Evolutionary conservation across 2,888 invertebrate genomes (phyloP).

Genomic region (Drosophila rellima): DNA sequence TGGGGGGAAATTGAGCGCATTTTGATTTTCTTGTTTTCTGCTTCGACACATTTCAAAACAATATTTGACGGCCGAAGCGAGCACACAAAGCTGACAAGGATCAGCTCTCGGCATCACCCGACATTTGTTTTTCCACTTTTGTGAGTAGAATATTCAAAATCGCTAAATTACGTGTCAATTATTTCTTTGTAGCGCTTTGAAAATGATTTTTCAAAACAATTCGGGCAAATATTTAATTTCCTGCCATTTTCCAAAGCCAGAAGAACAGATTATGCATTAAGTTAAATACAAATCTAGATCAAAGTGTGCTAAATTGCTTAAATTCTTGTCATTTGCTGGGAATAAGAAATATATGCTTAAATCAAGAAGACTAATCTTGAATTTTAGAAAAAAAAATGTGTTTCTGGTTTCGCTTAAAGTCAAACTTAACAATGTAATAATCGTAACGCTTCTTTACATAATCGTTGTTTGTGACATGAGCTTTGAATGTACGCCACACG

Average conservation of each 20-base stretch:
- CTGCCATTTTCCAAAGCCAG: background rate
- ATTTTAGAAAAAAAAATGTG: too few species aligned
- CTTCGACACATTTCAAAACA: slow-evolving; percentile 6
- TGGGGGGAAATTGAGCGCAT: slow-evolving; percentile 40
- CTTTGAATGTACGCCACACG: slow-evolving; percentile 62
- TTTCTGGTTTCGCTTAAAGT: slow-evolving; percentile 20
- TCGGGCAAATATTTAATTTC: background rate
- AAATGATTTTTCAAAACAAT: background rate
- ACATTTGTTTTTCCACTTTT: background rate
- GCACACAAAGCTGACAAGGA: background rate
- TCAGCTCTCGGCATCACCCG: background rate
- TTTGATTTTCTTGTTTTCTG: slow-evolving; percentile 41
- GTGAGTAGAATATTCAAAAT: background rate
- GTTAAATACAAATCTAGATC: slow-evolving; percentile 1
- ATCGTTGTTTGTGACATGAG: slow-evolving; percentile 70
- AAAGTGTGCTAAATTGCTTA: slow-evolving; percentile 1
- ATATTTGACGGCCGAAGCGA: background rate
- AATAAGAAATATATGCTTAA: too few species aligned
- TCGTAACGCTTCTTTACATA: slow-evolving; percentile 65
- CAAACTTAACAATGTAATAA: slow-evolving; percentile 27
- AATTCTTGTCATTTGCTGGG: slow-evolving; percentile 14
- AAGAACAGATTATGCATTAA: background rate
- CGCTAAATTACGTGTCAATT: background rate
- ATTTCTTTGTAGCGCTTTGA: background rate
- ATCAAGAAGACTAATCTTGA: too few species aligned